Evolutionary conservation across 2,888 invertebrate species (phyloP).

Genomic region (Serrognathus titanus): DNA sequence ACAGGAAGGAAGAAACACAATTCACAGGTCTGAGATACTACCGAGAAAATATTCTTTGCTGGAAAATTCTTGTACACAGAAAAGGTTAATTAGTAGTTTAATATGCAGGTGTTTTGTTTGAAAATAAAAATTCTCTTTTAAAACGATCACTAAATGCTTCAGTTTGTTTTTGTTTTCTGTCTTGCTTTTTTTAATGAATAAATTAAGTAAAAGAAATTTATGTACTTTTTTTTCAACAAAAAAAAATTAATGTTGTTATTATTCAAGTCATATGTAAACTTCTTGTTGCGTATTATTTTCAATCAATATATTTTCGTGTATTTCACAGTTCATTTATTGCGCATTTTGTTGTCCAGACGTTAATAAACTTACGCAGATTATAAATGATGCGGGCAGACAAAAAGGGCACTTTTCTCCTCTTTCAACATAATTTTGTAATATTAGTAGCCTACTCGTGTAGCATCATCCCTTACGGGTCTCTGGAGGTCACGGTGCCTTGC

Average conservation of each 20-base stretch:
- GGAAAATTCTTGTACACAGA: constrained; percentile 1
- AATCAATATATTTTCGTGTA: no score
- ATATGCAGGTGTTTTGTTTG: no score
- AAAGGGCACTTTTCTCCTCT: constrained; percentile 5
- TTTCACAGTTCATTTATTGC: no score
- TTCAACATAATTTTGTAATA: constrained; percentile 29
- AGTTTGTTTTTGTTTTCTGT: neutral
- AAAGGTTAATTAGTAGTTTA: neutral
- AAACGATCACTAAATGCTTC: no score
- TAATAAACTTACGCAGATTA: no score
- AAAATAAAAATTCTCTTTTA: no score
- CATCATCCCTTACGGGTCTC: constrained; percentile 45
- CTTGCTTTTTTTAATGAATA: neutral
- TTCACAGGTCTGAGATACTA: constrained; percentile 17
- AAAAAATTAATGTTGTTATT: neutral
- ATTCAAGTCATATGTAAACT: no score
- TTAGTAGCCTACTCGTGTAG: constrained; percentile 34
- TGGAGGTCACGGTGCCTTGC: constrained; percentile 45
- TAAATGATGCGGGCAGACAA: no score
- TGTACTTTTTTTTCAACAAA: neutral
- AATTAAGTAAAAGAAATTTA: neutral
- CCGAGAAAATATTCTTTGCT: constrained; percentile 18
- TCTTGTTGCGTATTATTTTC: no score
- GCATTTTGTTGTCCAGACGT: no score
- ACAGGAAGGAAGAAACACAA: constrained; percentile 22